A percentile compares a stretch with the other conserved stretches of the same genome.
Evolutionary conservation across 2,113 vertebrate species (phyloP).

Genomic region (Amphiprion ocellaris): DNA sequence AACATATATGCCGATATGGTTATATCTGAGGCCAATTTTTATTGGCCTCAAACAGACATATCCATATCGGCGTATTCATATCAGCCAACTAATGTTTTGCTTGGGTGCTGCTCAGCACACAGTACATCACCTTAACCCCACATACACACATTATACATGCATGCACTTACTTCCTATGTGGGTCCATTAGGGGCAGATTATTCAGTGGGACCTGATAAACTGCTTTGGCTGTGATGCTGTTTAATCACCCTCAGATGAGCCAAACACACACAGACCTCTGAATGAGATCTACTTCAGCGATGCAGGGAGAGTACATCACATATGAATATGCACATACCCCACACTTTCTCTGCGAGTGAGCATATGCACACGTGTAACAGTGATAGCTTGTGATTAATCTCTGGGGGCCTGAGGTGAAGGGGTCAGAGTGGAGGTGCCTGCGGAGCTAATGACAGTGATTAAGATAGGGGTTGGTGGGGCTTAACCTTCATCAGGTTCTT

Average conservation of each 20-base stretch:
- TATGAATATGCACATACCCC: background rate
- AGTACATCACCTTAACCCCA: too few species aligned
- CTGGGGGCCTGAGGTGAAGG: constrained; percentile 52
- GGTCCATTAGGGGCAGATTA: constrained; percentile 31
- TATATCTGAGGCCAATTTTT: too few species aligned
- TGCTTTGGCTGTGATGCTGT: constrained; percentile 11
- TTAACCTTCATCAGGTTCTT: constrained; percentile 64
- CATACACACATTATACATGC: too few species aligned
- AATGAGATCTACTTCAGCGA: background rate
- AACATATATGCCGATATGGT: too few species aligned
- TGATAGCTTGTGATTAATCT: constrained; percentile 59
- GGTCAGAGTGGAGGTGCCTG: constrained; percentile 58
- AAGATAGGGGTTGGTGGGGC: constrained; percentile 50
- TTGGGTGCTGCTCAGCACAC: too few species aligned
- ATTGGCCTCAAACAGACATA: too few species aligned
- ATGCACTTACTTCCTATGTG: background rate
- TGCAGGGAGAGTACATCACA: background rate
- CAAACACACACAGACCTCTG: background rate
- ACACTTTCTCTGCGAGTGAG: background rate
- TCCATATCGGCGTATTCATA: too few species aligned
- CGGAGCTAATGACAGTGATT: constrained; percentile 70
- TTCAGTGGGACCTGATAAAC: constrained; percentile 29
- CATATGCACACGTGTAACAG: background rate
- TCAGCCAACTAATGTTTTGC: too few species aligned
- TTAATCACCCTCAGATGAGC: constrained; percentile 16